A percentile compares a stretch with the other conserved stretches of the same genome.
Conservation (phyloP, 2,113 vertebrate species). For the Oryzias javanicus region DNA sequence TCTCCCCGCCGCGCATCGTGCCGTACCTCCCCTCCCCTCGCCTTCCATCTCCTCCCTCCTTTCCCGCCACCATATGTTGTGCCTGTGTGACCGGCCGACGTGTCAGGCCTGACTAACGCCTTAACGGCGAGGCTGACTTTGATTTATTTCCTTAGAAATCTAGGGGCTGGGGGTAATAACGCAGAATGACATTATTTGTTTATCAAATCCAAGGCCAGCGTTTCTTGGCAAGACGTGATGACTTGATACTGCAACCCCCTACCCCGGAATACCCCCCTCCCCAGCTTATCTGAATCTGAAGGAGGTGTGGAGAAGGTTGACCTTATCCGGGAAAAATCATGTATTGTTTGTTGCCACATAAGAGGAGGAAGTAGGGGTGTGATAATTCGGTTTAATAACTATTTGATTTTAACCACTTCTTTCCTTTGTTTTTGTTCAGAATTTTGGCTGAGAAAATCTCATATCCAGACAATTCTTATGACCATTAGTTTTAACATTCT, state of each 20-base stretch:
- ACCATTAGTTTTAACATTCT: too few relatives aligned
- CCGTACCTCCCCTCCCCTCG: slow-evolving; percentile 48
- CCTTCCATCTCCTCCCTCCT: slow-evolving; percentile 29
- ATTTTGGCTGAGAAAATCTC: too few relatives aligned
- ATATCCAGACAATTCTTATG: too few relatives aligned
- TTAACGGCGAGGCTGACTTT: slow-evolving; percentile 79
- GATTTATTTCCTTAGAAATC: slow-evolving; percentile 94
- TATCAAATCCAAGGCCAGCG: slow-evolving; percentile 82
- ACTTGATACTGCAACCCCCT: slow-evolving; percentile 58
- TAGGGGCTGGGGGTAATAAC: slow-evolving; percentile 85
- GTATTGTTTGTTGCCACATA: slow-evolving; percentile 28
- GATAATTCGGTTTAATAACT: too few relatives aligned
- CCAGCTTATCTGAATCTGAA: slow-evolving; percentile 46
- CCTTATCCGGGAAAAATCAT: slow-evolving; percentile 54
- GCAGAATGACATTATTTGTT: slow-evolving; percentile 93
- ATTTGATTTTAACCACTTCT: too few relatives aligned
- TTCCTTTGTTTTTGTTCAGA: too few relatives aligned
- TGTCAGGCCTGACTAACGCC: slow-evolving; percentile 76
- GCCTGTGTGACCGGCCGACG: slow-evolving; percentile 77
- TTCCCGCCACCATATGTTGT: slow-evolving; percentile 70
- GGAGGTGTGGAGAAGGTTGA: slow-evolving; percentile 69
- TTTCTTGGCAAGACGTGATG: slow-evolving; percentile 80
- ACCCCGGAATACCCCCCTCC: not conserved
- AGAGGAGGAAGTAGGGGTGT: slow-evolving; percentile 15
- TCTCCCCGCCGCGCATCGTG: slow-evolving; percentile 44